Percentiles rank a stretch among this genome's conserved stretches.
Evolutionary conservation across 2,888 invertebrate genomes (phyloP).

Genomic region (Netelia inedita): DNA sequence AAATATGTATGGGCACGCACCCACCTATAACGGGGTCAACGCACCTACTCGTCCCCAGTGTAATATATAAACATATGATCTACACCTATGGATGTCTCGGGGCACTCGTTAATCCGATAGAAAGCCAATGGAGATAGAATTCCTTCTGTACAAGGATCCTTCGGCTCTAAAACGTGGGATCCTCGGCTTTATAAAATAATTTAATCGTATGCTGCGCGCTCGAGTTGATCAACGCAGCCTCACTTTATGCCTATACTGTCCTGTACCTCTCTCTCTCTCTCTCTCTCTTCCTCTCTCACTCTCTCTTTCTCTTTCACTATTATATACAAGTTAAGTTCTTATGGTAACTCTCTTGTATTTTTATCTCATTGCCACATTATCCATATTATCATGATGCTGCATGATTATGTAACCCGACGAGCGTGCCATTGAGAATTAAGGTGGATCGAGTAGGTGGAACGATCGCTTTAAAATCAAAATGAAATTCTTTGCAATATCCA

Average conservation of each 20-base stretch:
- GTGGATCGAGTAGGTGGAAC: no score
- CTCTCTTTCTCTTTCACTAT: background rate
- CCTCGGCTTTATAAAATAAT: constrained; percentile 41
- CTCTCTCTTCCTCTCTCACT: no score
- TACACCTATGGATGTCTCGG: constrained; percentile 7
- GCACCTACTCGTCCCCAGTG: constrained; percentile 52
- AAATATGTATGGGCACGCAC: constrained; percentile 35
- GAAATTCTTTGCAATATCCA: no score
- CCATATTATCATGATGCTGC: background rate
- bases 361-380: background rate
- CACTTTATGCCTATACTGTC: constrained; percentile 1
- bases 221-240: constrained; percentile 14
- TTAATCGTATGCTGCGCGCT: constrained; percentile 21
- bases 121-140: constrained; percentile 38
- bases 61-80: constrained; percentile 16
- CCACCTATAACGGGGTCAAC: constrained; percentile 56
- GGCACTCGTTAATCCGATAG: constrained; percentile 36
- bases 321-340: background rate
- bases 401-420: background rate
- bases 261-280: no score
- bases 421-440: background rate
- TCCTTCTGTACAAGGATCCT: constrained; percentile 22
- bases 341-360: background rate
- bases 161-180: constrained; percentile 44
- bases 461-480: no score